These are phyloP conservation scores for Cyprinodon brontotheroides DNA, from an alignment of 2,113 vertebrate genomes.

Conservation along the genomic window DNA sequence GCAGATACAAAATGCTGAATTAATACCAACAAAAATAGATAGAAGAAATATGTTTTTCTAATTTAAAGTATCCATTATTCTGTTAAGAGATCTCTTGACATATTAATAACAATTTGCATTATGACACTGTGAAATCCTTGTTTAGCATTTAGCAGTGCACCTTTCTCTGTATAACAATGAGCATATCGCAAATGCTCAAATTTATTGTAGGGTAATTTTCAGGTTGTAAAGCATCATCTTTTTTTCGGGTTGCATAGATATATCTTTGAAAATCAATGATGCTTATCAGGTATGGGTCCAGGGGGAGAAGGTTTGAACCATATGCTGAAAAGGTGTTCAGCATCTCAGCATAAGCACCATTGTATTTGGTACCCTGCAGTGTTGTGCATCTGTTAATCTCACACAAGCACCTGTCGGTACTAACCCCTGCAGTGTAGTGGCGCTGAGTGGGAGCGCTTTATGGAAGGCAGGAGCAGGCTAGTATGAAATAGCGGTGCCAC, in stretches of 20 bases:
- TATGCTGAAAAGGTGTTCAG: slow-evolving; percentile 11
- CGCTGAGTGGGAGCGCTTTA: slow-evolving; percentile 44
- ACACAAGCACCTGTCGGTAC: slow-evolving; percentile 13
- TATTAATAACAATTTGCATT: background rate
- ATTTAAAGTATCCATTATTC: background rate
- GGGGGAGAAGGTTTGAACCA: background rate
- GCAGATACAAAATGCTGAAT: no score
- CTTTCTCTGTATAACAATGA: background rate
- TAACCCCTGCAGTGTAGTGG: slow-evolving; percentile 14
- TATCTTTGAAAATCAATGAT: background rate
- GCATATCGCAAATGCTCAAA: background rate
- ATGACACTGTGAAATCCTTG: background rate
- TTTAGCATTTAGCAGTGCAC: background rate
- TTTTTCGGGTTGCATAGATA: background rate
- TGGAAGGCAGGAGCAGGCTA: slow-evolving; percentile 24
- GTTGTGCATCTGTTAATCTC: slow-evolving; percentile 19
- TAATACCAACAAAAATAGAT: no score
- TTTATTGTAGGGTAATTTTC: background rate
- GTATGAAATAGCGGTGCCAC: slow-evolving; percentile 19
- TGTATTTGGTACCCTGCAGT: slow-evolving; percentile 1
- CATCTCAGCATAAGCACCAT: background rate
- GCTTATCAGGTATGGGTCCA: background rate
- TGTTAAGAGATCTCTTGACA: background rate
- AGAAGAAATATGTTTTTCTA: no score
- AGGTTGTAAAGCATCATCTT: background rate